phyloP scores from a whole-genome alignment of 2,888 invertebrate species.

The Polydrusus pterygomalis region DNA sequence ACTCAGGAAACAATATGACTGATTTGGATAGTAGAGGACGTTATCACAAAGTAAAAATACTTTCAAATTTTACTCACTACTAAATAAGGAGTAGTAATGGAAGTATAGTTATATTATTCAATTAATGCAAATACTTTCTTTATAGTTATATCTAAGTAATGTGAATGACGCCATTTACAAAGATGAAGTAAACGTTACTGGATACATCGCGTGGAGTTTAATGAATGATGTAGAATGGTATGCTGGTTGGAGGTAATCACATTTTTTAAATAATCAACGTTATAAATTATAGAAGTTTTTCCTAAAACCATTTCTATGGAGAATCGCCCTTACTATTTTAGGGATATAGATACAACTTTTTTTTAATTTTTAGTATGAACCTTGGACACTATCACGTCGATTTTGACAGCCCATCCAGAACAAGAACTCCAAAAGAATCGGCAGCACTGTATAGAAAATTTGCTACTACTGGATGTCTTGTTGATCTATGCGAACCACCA shows the following conservation, averaged over 20 bases:
- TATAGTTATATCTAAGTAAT: slow-evolving; percentile 57
- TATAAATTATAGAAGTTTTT: no score
- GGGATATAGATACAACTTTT: background rate
- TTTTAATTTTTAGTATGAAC: slow-evolving; percentile 60
- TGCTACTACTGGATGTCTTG: slow-evolving; percentile 46
- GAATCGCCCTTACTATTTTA: no score
- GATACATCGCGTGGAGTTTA: slow-evolving; percentile 60
- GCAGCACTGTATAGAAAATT: slow-evolving; percentile 41
- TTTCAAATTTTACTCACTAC: background rate
- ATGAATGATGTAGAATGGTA: slow-evolving; percentile 62
- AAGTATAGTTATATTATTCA: background rate
- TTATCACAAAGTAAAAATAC: slow-evolving; percentile 61
- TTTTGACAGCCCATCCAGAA: slow-evolving; percentile 45
- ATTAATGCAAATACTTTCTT: slow-evolving; percentile 1
- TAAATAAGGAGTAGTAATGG: no score
- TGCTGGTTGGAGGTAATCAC: slow-evolving; percentile 58
- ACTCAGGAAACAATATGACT: slow-evolving; percentile 67
- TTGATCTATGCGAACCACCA: slow-evolving; percentile 35
- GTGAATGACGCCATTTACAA: slow-evolving; percentile 57
- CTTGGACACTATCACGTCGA: slow-evolving; percentile 66
- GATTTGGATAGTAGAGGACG: slow-evolving; percentile 70
- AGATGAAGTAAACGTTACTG: slow-evolving; percentile 59
- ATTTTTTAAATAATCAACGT: slow-evolving; percentile 22
- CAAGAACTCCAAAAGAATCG: slow-evolving; percentile 51
- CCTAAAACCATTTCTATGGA: no score